Base-by-base conservation (phyloP, 2,888 invertebrate genomes). In the Eudasyphora cyanicolor region DNA sequence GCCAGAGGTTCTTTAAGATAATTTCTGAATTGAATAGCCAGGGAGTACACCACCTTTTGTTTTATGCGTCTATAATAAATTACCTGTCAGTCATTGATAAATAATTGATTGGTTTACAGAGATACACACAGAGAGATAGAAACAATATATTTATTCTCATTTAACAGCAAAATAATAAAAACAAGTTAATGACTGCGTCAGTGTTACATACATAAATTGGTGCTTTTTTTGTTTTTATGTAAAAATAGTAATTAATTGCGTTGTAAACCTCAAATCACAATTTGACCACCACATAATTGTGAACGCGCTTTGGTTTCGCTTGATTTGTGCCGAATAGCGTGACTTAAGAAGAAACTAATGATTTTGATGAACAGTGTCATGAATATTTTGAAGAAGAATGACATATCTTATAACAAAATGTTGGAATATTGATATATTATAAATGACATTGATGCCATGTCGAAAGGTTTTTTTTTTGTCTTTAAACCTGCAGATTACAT, bases 1-100 rank as follows among this genome's bases (percentile, higher is more conserved):
- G n/a, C n/a, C n/a, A n/a, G 21, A 21, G 6, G 29, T 32, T 67
- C 12, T 67, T 67, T 27, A 17, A 67, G 67, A 42, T 12, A 45
- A 12, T 57, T 14, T 57, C 27, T 14, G n/a, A n/a, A n/a, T n/a
- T n/a, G n/a, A n/a, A n/a, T n/a, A 14, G 14, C 21, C 14, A 19
- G 14, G 27, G 27, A 57, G 1, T 4, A 19, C 8, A 17, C 10
- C 45, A n/a, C n/a, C 14, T n/a, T 64, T 67, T 24, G 45, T 45
- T n/a, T 67, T 67, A 14, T 24, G n/a, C 14, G n/a, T 14, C n/a
- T 45, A 38, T 71, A 71, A 71, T 71, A 71, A 71, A 71, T 71
- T 38, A 71, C 71, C 71, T 71, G 54, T 54, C 71, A 71, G 21
- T 14, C 19, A 35, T 71, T 71, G 71, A 71, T 71, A 71, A 71